These are phyloP conservation scores for Xylocopa sonorina DNA, from an alignment of 1,140 invertebrate species.

Conservation along the genomic window DNA sequence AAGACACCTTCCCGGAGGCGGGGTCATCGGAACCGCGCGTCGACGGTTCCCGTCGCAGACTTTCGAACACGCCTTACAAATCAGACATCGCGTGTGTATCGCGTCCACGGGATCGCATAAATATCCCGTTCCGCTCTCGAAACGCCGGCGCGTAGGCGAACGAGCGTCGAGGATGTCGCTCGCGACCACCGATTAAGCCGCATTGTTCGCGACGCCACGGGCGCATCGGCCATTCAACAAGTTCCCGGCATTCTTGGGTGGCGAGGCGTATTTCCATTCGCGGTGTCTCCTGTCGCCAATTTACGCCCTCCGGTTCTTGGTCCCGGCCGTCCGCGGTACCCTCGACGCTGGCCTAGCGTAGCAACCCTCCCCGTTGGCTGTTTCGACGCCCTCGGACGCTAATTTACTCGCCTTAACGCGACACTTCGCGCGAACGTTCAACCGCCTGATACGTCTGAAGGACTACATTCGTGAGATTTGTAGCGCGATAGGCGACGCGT, in stretches of 20 bases:
- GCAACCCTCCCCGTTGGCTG: neutral
- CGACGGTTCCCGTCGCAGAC: slow-evolving; percentile 40
- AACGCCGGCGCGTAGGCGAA: neutral
- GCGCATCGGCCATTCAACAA: slow-evolving; percentile 64
- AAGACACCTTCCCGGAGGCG: slow-evolving; percentile 43
- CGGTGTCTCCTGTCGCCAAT: slow-evolving; percentile 42
- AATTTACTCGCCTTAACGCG: slow-evolving; percentile 47
- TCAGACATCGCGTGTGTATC: slow-evolving; percentile 61
- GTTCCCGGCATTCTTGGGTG: slow-evolving; percentile 46
- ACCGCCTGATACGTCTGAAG: slow-evolving; percentile 36
- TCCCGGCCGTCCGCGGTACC: slow-evolving; percentile 4
- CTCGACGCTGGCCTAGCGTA: slow-evolving; percentile 5
- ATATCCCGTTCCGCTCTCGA: slow-evolving; percentile 28
- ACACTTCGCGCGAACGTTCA: slow-evolving; percentile 1
- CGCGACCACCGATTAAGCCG: slow-evolving; percentile 55
- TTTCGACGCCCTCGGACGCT: slow-evolving; percentile 14
- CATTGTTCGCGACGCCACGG: slow-evolving; percentile 59
- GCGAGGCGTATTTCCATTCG: slow-evolving; percentile 49
- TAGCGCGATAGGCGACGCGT: too few species aligned
- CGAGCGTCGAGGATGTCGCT: neutral
- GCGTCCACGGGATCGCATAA: slow-evolving; percentile 56
- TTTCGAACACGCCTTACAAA: slow-evolving; percentile 55
- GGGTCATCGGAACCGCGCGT: slow-evolving; percentile 44
- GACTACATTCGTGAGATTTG: slow-evolving; percentile 51
- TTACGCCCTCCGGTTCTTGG: slow-evolving; percentile 31